Evolutionary conservation across 2,888 invertebrate species (phyloP), one percentile per base, ranked within the genome.

Genomic region (Odontothrips loti): DNA sequence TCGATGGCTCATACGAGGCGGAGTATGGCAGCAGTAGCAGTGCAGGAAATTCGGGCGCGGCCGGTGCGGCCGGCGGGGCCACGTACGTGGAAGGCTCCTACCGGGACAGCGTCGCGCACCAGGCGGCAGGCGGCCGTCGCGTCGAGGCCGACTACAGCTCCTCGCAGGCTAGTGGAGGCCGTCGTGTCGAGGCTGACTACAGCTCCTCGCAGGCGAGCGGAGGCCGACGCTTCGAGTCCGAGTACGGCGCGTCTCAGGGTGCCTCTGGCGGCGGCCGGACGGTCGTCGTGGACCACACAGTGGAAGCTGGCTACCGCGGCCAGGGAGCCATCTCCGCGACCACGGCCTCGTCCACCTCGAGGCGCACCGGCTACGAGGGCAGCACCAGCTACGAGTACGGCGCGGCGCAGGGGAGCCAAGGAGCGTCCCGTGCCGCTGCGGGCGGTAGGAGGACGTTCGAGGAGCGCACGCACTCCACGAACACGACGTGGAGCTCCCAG

Each of bases 401-500:
- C 68, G 68, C 23, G 23, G 23, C 68, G 15, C 58, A 58, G 58
- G 58, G 23, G 27, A 27, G 34, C 34, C 34, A 43, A 6, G 68
- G 12, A 27, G 68, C 68, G 27, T 23, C 68, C 6, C 15, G 15
- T 15, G 58, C 58, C 58, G 58, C 15, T 15, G 58, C 51, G 51
- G 51, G 58, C 27, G 68, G 68, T 27, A 23, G 68, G 23, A 9
- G 68, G 68, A 75, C 68, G 1, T 75, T 8, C 27, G 23, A 75
- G 9, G 68, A 75, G 27, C 23, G 23, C 8, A 58, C 81, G 11
- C 81, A 81, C 63, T 79, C 63, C 15, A 79, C 81, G 3, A 84
- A 85, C 81, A 84, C 85, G 0, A 84, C 84, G 17, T 85, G 84
- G 84, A 82, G 83, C 47, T 84, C 84, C 20, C 80, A 80, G 27